Percentiles rank a stretch among this genome's conserved stretches.
Conservation (phyloP, 2,888 invertebrate species). For the Noctua janthe region DNA sequence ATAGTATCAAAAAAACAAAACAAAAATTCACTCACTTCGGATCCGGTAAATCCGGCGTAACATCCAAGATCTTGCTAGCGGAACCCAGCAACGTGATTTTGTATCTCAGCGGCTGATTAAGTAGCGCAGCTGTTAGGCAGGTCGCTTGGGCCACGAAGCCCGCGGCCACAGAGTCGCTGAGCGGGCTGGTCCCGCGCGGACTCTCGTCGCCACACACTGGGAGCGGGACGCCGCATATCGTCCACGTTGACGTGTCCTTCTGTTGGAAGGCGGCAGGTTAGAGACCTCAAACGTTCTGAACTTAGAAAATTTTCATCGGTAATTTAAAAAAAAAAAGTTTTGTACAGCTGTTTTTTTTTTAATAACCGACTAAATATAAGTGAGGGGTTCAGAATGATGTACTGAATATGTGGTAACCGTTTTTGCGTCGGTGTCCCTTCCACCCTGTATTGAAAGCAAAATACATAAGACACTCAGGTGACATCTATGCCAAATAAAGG, state of each 20-base stretch:
- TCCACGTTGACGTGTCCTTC: constrained; percentile 80
- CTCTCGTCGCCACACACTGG: constrained; percentile 82
- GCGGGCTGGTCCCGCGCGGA: constrained; percentile 77
- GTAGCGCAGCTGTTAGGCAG: constrained; percentile 94
- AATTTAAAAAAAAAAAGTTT: no score
- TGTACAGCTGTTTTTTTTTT: no score
- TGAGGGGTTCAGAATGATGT: no score
- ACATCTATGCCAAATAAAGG: not conserved
- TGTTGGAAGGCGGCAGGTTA: constrained; percentile 57
- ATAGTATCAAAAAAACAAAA: not conserved
- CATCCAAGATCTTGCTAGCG: constrained; percentile 94
- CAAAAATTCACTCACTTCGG: constrained; percentile 69
- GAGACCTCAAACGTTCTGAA: no score
- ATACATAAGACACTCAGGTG: not conserved
- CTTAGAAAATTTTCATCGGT: no score
- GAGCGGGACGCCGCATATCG: constrained; percentile 80
- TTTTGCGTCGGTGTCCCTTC: no score
- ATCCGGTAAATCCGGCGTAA: constrained; percentile 89
- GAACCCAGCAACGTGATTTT: constrained; percentile 95
- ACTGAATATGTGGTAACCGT: no score
- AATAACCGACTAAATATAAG: no score
- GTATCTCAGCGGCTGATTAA: constrained; percentile 96
- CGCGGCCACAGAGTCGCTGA: constrained; percentile 95
- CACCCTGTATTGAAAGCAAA: no score
- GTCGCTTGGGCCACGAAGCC: constrained; percentile 96